Conservation (phyloP, 2,888 invertebrate genomes). For the Troides oblongomaculatus region DNA sequence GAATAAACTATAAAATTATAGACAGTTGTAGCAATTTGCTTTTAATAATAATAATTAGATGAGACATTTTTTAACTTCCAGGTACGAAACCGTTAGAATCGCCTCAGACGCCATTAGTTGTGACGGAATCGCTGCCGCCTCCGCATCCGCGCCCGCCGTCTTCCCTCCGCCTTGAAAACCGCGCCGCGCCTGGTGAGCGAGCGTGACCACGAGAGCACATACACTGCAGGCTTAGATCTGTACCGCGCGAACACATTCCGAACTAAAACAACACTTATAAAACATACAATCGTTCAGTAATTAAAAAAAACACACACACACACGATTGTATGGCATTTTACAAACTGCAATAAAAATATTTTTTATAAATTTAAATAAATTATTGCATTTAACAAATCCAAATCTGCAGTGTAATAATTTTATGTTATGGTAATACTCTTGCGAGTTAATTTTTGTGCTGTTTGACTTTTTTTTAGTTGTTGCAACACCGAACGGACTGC, state of each 20-base stretch:
- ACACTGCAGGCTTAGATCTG: constrained; percentile 68
- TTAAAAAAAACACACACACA: too few relatives aligned
- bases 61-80: constrained; percentile 36
- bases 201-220: constrained; percentile 64
- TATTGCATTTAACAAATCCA: constrained; percentile 62
- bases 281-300: background rate
- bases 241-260: constrained; percentile 61
- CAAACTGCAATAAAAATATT: background rate
- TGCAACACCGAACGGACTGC: constrained; percentile 47
- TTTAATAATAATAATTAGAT: too few relatives aligned
- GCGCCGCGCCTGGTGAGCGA: constrained; percentile 79
- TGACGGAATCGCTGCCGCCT: constrained; percentile 70
- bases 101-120: constrained; percentile 88
- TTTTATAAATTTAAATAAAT: constrained; percentile 1
- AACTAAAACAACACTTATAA: constrained; percentile 32
- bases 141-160: constrained; percentile 74
- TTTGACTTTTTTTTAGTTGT: constrained; percentile 66
- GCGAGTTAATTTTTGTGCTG: constrained; percentile 72
- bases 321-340: background rate
- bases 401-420: constrained; percentile 67
- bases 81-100: constrained; percentile 90
- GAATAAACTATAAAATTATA: too few relatives aligned
- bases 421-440: constrained; percentile 60
- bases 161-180: constrained; percentile 77
- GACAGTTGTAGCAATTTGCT: too few relatives aligned